Percentiles rank a stretch among this genome's conserved stretches.
These are phyloP conservation scores for Kryptolebias marmoratus DNA, from an alignment of 2,113 vertebrate genomes.

Conservation along the genomic window DNA sequence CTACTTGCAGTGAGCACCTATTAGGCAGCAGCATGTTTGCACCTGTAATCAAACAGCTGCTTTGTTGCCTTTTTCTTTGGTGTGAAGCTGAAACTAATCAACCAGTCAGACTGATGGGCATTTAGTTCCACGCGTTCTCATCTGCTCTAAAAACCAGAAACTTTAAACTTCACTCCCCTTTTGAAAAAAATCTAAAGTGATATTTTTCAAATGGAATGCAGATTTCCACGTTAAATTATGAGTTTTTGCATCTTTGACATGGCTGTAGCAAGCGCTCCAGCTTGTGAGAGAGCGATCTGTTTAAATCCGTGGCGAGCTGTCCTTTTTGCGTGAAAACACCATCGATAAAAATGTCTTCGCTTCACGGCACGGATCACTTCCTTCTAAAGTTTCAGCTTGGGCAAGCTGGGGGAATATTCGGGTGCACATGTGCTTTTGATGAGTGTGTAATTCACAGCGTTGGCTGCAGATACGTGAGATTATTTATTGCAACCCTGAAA, in stretches of 20 bases:
- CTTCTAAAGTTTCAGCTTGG: constrained; percentile 12
- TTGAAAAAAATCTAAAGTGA: neutral
- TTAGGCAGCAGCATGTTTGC: too few species aligned
- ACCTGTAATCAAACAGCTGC: too few species aligned
- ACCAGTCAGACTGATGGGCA: neutral
- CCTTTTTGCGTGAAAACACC: constrained; percentile 19
- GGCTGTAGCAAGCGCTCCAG: neutral
- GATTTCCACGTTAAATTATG: neutral
- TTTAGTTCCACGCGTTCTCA: neutral
- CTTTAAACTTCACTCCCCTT: neutral
- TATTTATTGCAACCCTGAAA: constrained; percentile 27
- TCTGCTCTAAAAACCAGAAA: neutral
- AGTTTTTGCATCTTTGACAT: neutral
- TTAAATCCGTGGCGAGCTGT: constrained; percentile 3
- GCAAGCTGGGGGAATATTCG: constrained; percentile 9
- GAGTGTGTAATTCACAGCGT: constrained; percentile 32
- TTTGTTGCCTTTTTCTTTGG: too few species aligned
- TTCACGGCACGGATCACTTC: constrained; percentile 3
- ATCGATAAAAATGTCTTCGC: neutral
- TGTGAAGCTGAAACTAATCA: too few species aligned
- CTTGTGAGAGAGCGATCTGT: neutral
- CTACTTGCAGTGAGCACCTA: too few species aligned
- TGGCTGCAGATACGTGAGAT: neutral
- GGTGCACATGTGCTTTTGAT: constrained; percentile 27
- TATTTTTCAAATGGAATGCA: neutral